Percentiles rank a stretch among this genome's conserved stretches.
Conservation (phyloP, 1,140 invertebrate genomes). For the Olivierus martensii region DNA sequence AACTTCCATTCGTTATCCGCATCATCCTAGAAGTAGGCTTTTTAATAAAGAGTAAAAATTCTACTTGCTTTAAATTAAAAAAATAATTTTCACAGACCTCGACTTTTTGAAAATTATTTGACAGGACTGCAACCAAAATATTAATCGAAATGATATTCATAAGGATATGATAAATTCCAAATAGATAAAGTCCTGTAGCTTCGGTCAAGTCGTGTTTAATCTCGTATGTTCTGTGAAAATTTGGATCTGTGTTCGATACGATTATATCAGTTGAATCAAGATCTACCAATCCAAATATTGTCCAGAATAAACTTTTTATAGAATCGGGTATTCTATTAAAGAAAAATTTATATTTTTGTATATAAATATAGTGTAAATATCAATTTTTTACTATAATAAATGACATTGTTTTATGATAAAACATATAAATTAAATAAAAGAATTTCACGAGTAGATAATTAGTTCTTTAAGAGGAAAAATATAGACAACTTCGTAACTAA, state of each 20-base stretch:
- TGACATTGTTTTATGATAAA: neutral
- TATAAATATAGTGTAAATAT: too few species aligned
- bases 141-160: constrained; percentile 57
- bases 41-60: neutral
- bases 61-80: neutral
- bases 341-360: neutral
- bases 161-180: constrained; percentile 46
- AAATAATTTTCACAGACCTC: neutral
- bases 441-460: neutral
- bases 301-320: constrained; percentile 57
- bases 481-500: too few species aligned
- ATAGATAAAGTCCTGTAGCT: constrained; percentile 43
- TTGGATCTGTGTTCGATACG: neutral
- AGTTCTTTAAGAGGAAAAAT: neutral
- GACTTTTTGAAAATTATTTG: constrained; percentile 51
- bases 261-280: constrained; percentile 6
- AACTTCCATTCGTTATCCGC: too few species aligned
- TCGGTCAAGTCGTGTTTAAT: constrained; percentile 40
- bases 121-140: constrained; percentile 60
- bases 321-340: constrained; percentile 20
- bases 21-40: too few species aligned
- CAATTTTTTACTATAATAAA: too few species aligned
- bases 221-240: neutral
- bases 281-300: constrained; percentile 42
- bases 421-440: neutral